These are phyloP conservation scores for Pomacea canaliculata DNA, from an alignment of 2,888 invertebrate genomes.

Conservation along the genomic window DNA sequence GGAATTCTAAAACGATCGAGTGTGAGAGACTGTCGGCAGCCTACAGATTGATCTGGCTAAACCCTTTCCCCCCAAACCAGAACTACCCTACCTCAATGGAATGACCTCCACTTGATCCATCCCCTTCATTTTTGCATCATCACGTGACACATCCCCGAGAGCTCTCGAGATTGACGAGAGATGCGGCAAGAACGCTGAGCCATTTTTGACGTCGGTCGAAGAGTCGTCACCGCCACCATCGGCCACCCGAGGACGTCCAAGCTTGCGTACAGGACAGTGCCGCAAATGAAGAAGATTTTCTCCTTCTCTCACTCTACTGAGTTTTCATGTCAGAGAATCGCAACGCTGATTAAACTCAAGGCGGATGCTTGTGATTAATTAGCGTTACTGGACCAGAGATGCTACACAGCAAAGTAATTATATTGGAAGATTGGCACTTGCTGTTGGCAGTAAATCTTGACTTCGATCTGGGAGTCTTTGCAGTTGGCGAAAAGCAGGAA, in stretches of 20 bases:
- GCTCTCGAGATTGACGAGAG: slow-evolving; percentile 15
- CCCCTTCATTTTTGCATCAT: slow-evolving; percentile 1
- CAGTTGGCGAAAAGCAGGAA: background rate
- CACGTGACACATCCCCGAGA: slow-evolving; percentile 16
- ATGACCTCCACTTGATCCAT: slow-evolving; percentile 17
- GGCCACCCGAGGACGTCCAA: background rate
- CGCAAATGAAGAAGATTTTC: no score
- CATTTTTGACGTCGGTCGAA: background rate
- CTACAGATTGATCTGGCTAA: no score
- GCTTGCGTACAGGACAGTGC: no score
- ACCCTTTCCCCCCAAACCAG: background rate
- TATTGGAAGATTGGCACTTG: slow-evolving; percentile 13
- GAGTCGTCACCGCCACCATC: background rate
- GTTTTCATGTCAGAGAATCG: slow-evolving; percentile 1
- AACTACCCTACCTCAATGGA: slow-evolving; percentile 3
- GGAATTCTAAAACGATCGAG: no score
- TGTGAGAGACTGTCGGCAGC: no score
- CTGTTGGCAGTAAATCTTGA: slow-evolving; percentile 10
- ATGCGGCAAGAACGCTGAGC: background rate
- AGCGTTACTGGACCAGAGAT: slow-evolving; percentile 1
- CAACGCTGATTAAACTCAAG: slow-evolving; percentile 17
- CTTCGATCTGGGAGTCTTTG: slow-evolving; percentile 5
- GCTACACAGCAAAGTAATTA: slow-evolving; percentile 13
- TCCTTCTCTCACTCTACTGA: no score
- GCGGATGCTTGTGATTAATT: slow-evolving; percentile 6